These are phyloP conservation scores for fruit fly (Drosophila melanogaster) DNA, from an alignment of 1,140 invertebrate genomes.

Conservation along the genomic window DNA sequence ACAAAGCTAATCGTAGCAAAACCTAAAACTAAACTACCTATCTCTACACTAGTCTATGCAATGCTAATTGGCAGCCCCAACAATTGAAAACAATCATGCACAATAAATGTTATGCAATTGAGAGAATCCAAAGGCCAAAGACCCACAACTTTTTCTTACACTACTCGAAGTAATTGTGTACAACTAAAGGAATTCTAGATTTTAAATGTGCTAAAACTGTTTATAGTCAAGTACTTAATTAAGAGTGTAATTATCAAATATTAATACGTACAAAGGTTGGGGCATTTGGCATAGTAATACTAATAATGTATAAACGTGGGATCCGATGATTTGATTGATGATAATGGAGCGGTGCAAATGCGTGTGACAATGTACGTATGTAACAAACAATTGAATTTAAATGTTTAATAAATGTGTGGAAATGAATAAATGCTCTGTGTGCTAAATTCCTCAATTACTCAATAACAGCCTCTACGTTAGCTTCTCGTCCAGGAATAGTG, in stretches of 20 bases:
- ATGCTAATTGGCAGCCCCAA: slow-evolving; percentile 57
- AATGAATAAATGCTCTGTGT: slow-evolving; percentile 28
- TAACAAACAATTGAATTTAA: slow-evolving; percentile 73
- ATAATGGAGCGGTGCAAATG: slow-evolving; percentile 39
- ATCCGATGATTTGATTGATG: slow-evolving; percentile 14
- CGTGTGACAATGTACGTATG: slow-evolving; percentile 68
- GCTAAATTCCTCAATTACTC: not conserved
- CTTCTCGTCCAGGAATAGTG: slow-evolving; percentile 46
- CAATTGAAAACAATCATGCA: slow-evolving; percentile 77
- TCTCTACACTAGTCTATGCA: slow-evolving; percentile 58
- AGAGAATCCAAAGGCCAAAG: slow-evolving; percentile 58
- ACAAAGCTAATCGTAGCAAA: slow-evolving; percentile 53
- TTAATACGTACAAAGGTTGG: slow-evolving; percentile 53
- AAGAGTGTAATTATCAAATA: slow-evolving; percentile 71
- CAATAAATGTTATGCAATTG: slow-evolving; percentile 68
- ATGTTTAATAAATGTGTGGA: slow-evolving; percentile 83
- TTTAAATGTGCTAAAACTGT: slow-evolving; percentile 77
- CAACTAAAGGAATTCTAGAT: slow-evolving; percentile 67
- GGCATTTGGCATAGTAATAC: slow-evolving; percentile 41
- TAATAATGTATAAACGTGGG: slow-evolving; percentile 39
- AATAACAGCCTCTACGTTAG: not conserved
- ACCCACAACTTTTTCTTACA: slow-evolving; percentile 52
- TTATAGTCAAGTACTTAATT: slow-evolving; percentile 72
- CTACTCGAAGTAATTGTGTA: slow-evolving; percentile 77
- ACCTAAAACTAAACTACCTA: slow-evolving; percentile 58